Percentiles rank a stretch among this genome's conserved stretches.
phyloP scores from a whole-genome alignment of 2,888 invertebrate genomes.

The Pyrgus malvae region DNA sequence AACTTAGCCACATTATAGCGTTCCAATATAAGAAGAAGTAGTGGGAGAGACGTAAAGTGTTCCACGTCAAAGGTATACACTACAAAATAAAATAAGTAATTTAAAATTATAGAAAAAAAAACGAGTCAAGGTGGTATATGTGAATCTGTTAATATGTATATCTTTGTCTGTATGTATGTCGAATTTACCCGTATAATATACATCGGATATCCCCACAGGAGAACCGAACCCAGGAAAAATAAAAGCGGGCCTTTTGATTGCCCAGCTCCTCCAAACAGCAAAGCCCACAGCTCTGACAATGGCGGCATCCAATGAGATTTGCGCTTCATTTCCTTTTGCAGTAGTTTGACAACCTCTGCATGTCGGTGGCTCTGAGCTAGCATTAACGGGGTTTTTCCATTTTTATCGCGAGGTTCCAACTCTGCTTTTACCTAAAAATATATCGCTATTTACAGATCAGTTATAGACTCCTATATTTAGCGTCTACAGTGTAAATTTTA shows the following conservation, averaged over 20 bases:
- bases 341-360: slow-evolving; percentile 89
- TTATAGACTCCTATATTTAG: background rate
- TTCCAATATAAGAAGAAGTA: slow-evolving; percentile 96
- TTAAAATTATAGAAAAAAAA: background rate
- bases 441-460: background rate
- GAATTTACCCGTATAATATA: slow-evolving; percentile 89
- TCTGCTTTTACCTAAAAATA: slow-evolving; percentile 88
- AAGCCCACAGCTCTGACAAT: slow-evolving; percentile 92
- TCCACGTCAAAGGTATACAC: slow-evolving; percentile 96
- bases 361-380: slow-evolving; percentile 94
- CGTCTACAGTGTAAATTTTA: slow-evolving; percentile 41
- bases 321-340: slow-evolving; percentile 91
- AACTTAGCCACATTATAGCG: slow-evolving; percentile 95
- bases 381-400: slow-evolving; percentile 95
- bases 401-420: slow-evolving; percentile 93
- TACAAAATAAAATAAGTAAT: slow-evolving; percentile 52
- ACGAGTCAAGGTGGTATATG: too few relatives aligned
- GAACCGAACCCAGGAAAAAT: slow-evolving; percentile 91
- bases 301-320: slow-evolving; percentile 93
- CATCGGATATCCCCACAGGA: slow-evolving; percentile 97
- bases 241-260: slow-evolving; percentile 94
- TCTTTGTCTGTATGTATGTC: background rate
- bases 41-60: slow-evolving; percentile 91
- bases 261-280: slow-evolving; percentile 94
- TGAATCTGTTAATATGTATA: too few relatives aligned